Percentiles rank a stretch among this genome's conserved stretches.
Conservation (phyloP, 2,888 invertebrate species). For the Ptilodon capucinus region DNA sequence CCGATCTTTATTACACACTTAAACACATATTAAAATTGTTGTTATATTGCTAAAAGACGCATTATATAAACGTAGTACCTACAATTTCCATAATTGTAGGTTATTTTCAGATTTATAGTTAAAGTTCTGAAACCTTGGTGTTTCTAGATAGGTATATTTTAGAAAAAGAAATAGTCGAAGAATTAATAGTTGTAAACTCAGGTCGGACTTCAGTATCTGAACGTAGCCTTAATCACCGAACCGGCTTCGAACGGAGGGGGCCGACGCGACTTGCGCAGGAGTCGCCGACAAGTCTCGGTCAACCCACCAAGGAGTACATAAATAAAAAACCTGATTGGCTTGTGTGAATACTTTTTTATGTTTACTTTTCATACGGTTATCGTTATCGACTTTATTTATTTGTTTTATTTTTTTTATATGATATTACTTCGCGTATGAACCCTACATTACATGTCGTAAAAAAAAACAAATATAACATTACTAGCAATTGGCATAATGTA, state of each 20-base stretch:
- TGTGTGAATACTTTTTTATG: conserved; percentile 2
- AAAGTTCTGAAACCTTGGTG: too few species aligned
- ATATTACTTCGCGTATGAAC: too few species aligned
- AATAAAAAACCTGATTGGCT: conserved; percentile 31
- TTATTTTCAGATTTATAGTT: background rate
- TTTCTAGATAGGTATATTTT: too few species aligned
- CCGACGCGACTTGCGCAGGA: conserved; percentile 22
- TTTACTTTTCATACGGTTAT: background rate
- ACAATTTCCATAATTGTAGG: background rate
- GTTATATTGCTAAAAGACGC: background rate
- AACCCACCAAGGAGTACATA: conserved; percentile 20
- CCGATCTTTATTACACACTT: background rate
- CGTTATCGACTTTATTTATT: background rate
- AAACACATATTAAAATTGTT: background rate
- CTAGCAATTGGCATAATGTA: too few species aligned
- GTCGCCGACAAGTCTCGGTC: conserved; percentile 35
- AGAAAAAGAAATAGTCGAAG: too few species aligned
- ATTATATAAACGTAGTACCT: background rate
- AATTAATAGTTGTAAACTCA: too few species aligned
- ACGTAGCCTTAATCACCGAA: conserved; percentile 19
- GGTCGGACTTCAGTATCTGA: too few species aligned
- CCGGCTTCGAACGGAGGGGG: conserved; percentile 6
- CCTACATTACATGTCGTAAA: too few species aligned
- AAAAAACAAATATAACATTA: too few species aligned
- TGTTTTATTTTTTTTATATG: too few species aligned